Evolutionary conservation across 2,113 vertebrate species (phyloP).

Genomic region (Hipposideros armiger): DNA sequence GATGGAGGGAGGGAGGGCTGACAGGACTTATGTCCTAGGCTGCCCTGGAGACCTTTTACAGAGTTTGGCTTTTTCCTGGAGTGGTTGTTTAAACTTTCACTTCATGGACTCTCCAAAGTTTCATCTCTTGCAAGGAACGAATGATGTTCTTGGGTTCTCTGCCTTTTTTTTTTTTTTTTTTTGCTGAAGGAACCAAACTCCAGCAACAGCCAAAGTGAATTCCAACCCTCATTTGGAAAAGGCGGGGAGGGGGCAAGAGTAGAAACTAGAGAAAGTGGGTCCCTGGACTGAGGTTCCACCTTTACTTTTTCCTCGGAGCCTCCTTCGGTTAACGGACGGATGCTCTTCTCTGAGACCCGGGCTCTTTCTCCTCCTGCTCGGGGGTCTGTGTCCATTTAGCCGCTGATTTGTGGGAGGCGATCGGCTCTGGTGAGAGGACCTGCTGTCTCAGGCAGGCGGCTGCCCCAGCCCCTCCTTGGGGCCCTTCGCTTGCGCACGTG

Average conservation of each 20-base stretch:
- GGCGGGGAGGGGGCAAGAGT: not conserved
- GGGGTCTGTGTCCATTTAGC: not conserved
- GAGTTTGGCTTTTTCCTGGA: not conserved
- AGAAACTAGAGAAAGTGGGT: not conserved
- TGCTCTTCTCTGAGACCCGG: constrained; percentile 68
- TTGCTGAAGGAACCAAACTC: not conserved
- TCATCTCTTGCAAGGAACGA: not conserved
- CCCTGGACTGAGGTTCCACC: constrained; percentile 26
- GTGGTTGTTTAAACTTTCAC: not conserved
- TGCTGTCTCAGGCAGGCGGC: constrained; percentile 60
- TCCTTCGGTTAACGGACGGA: constrained; percentile 73
- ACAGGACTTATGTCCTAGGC: not conserved
- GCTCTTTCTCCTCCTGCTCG: not conserved
- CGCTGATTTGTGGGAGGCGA: constrained; percentile 7
- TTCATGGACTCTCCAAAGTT: not conserved
- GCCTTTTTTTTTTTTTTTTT: not conserved
- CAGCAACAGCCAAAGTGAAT: not conserved
- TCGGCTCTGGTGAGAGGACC: constrained; percentile 70
- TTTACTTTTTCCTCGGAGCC: constrained; percentile 69
- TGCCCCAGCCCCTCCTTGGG: constrained; percentile 59
- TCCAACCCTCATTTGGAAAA: not conserved
- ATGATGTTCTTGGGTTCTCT: not conserved
- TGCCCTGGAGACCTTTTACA: not conserved
- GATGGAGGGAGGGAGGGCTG: not conserved
- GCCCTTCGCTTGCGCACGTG: not conserved